A percentile compares a stretch with the other conserved stretches of the same genome.
Evolutionary conservation across 37 sponge, comb jelly and placozoan genomes (phyloP).

Genomic region (Spongia lamella): DNA sequence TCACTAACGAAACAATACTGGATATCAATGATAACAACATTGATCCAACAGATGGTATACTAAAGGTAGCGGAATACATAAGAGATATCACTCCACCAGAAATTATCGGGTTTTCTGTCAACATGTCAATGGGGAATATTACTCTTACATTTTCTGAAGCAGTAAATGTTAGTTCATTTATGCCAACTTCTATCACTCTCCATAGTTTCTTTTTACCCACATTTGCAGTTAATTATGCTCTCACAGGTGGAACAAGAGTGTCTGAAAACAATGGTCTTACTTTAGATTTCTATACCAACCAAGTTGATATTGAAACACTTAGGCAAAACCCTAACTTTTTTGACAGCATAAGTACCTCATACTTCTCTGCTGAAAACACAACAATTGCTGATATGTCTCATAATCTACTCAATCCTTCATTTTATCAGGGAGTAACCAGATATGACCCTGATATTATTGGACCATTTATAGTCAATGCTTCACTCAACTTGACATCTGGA

Average conservation of each 20-base stretch:
- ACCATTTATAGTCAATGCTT: constrained; percentile 48
- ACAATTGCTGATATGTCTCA: constrained; percentile 73
- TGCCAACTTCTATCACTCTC: constrained; percentile 54
- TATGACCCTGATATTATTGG: constrained; percentile 55
- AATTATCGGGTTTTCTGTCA: constrained; percentile 59
- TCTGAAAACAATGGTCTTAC: constrained; percentile 59
- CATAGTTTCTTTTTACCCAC: constrained; percentile 5
- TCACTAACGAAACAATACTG: constrained; percentile 42
- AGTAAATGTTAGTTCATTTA: constrained; percentile 74
- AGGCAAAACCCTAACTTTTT: constrained; percentile 20
- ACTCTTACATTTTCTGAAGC: constrained; percentile 70
- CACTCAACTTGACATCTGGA: constrained; percentile 54
- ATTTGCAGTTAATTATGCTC: constrained; percentile 32
- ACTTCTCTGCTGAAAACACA: constrained; percentile 43
- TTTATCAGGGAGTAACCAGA: constrained; percentile 18
- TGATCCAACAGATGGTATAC: constrained; percentile 16
- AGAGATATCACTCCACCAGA: constrained; percentile 61
- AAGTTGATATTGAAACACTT: constrained; percentile 57
- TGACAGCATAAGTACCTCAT: constrained; percentile 27
- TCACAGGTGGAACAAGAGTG: constrained; percentile 65
- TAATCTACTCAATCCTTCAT: constrained; percentile 37
- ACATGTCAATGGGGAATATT: constrained; percentile 78
- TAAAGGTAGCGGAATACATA: constrained; percentile 46
- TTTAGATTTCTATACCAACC: constrained; percentile 60
- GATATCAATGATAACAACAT: constrained; percentile 72